Conservation (phyloP, 2,797 vertebrate species). For the Phoxinus dragarum region DNA sequence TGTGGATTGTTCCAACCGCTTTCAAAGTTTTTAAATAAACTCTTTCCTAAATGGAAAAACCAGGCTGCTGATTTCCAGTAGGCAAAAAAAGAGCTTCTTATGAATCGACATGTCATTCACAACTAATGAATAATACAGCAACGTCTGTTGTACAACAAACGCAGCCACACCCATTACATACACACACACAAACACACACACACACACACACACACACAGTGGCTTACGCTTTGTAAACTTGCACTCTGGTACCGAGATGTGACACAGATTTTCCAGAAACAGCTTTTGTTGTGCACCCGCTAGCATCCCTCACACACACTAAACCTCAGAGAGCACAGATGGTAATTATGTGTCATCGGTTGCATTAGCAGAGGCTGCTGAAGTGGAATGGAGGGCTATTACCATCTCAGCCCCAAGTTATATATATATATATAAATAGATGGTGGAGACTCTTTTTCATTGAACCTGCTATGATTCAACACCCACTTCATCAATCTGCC, state of each 20-base stretch:
- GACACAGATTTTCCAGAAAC: conserved; percentile 49
- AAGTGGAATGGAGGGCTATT: conserved; percentile 46
- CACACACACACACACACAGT: conserved; percentile 28
- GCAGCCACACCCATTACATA: conserved; percentile 5
- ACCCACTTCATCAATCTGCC: conserved; percentile 23
- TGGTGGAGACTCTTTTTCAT: neutral
- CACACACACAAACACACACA: conserved; percentile 22
- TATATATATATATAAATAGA: conserved; percentile 30
- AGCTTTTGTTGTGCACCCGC: conserved; percentile 50
- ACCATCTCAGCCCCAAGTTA: conserved; percentile 24
- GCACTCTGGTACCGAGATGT: conserved; percentile 27
- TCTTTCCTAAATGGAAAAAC: conserved; percentile 7
- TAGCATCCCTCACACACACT: conserved; percentile 43
- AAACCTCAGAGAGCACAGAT: conserved; percentile 57
- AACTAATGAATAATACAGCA: conserved; percentile 36
- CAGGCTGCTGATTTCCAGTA: neutral
- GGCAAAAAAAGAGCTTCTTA: neutral
- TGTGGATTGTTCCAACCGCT: conserved; percentile 13
- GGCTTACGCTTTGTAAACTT: conserved; percentile 4
- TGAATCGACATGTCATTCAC: conserved; percentile 20
- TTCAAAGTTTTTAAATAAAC: conserved; percentile 20
- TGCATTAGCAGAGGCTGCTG: conserved; percentile 62
- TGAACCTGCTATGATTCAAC: conserved; percentile 48
- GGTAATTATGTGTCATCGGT: conserved; percentile 59
- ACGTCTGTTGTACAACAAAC: conserved; percentile 27